Conservation (phyloP, 2,797 vertebrate genomes). For the Parotocinclus haroldoi region DNA sequence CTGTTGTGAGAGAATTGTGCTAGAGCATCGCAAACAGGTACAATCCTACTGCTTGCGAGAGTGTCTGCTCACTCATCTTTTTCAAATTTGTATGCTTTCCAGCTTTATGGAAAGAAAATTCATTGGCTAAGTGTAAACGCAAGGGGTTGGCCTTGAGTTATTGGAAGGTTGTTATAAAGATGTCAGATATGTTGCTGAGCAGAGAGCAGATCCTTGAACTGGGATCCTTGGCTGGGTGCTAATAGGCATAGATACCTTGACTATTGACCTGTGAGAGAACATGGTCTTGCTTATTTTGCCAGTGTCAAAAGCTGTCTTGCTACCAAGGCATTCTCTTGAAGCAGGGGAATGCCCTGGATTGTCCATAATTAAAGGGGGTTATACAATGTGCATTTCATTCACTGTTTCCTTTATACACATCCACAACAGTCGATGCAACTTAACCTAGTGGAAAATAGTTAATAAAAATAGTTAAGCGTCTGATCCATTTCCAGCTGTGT, state of each 20-base stretch:
- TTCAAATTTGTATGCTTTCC: constrained; percentile 58
- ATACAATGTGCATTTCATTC: no score
- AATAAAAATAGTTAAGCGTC: no score
- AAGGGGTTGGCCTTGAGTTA: constrained; percentile 41
- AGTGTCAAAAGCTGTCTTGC: no score
- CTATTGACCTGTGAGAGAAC: neutral
- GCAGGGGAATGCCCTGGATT: no score
- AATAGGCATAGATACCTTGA: neutral
- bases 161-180: constrained; percentile 46
- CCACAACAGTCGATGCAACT: no score
- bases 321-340: no score
- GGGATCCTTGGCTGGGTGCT: constrained; percentile 30
- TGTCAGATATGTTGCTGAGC: constrained; percentile 63
- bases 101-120: constrained; percentile 47
- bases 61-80: constrained; percentile 52
- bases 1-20: constrained; percentile 14
- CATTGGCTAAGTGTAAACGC: constrained; percentile 61
- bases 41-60: constrained; percentile 4
- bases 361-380: no score
- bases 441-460: no score
- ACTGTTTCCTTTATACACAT: no score
- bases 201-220: constrained; percentile 50
- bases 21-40: constrained; percentile 10
- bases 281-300: neutral
- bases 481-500: no score